These are phyloP conservation scores for Dromaius novaehollandiae DNA, from an alignment of 2,113 vertebrate genomes.

Conservation along the genomic window DNA sequence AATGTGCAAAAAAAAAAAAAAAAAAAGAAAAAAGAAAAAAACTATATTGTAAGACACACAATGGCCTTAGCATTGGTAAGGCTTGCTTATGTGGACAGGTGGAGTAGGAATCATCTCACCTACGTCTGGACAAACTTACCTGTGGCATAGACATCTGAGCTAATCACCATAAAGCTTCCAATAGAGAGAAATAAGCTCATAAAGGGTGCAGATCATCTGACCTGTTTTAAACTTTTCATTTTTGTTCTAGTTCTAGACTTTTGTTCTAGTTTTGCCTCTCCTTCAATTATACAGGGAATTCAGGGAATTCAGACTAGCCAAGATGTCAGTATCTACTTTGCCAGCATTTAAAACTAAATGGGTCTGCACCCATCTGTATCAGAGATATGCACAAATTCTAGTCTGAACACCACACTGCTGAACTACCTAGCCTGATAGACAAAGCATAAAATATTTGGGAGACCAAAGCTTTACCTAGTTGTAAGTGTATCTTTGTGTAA, in stretches of 20 bases:
- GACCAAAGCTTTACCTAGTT: background rate
- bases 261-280: background rate
- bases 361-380: background rate
- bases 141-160: background rate
- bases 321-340: background rate
- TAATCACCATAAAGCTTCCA: background rate
- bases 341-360: background rate
- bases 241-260: too few relatives aligned
- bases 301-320: background rate
- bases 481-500: background rate
- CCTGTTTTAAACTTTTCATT: background rate
- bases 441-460: background rate
- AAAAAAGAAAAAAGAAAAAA: background rate
- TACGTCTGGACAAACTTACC: background rate
- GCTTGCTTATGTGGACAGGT: background rate
- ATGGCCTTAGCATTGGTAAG: background rate
- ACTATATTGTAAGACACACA: background rate
- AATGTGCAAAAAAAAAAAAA: background rate
- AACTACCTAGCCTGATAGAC: background rate
- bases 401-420: accelerated
- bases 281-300: background rate
- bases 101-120: background rate
- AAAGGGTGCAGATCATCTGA: background rate
- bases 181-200: background rate
- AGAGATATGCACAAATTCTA: background rate